Evolutionary conservation across 92 coral and sea anemone genomes (phyloP).

Genomic region (Porites evermanni): DNA sequence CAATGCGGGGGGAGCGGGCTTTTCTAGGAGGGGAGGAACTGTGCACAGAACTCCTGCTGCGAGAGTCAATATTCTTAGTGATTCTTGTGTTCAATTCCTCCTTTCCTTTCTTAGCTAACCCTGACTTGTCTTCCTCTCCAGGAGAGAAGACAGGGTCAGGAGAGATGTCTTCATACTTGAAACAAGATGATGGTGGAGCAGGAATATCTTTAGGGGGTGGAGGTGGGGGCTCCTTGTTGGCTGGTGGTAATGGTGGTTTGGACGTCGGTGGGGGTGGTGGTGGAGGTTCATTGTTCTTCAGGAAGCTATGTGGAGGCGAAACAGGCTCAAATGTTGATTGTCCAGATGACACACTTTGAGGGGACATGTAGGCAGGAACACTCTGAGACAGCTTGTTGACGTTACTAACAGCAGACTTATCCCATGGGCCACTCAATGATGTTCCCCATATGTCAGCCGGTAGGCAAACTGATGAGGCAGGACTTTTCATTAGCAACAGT

Average conservation of each 20-base stretch:
- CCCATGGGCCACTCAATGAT: slow-evolving; percentile 35
- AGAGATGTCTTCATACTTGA: slow-evolving; percentile 77
- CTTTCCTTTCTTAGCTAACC: slow-evolving; percentile 28
- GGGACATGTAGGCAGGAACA: slow-evolving; percentile 53
- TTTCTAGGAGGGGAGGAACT: slow-evolving; percentile 67
- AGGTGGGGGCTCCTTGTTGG: slow-evolving; percentile 63
- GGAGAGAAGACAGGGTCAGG: slow-evolving; percentile 86
- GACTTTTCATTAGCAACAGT: slow-evolving; percentile 45
- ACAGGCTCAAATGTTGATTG: slow-evolving; percentile 93
- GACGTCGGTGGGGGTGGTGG: slow-evolving; percentile 83
- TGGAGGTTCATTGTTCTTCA: slow-evolving; percentile 57
- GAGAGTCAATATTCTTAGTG: slow-evolving; percentile 66
- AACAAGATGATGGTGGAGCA: slow-evolving; percentile 44
- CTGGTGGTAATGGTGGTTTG: slow-evolving; percentile 88
- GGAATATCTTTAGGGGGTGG: slow-evolving; percentile 65
- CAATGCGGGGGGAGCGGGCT: slow-evolving; percentile 79
- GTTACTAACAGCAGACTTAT: slow-evolving; percentile 23
- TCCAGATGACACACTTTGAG: slow-evolving; percentile 66
- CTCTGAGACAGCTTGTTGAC: slow-evolving; percentile 27
- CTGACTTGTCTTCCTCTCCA: slow-evolving; percentile 50
- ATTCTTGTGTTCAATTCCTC: slow-evolving; percentile 56
- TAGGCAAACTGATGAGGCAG: slow-evolving; percentile 61
- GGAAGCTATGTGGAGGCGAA: slow-evolving; percentile 83
- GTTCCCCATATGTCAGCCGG: slow-evolving; percentile 33
- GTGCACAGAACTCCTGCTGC: slow-evolving; percentile 66